phyloP scores from a whole-genome alignment of 2,113 vertebrate genomes.

The Anolis sagrei region DNA sequence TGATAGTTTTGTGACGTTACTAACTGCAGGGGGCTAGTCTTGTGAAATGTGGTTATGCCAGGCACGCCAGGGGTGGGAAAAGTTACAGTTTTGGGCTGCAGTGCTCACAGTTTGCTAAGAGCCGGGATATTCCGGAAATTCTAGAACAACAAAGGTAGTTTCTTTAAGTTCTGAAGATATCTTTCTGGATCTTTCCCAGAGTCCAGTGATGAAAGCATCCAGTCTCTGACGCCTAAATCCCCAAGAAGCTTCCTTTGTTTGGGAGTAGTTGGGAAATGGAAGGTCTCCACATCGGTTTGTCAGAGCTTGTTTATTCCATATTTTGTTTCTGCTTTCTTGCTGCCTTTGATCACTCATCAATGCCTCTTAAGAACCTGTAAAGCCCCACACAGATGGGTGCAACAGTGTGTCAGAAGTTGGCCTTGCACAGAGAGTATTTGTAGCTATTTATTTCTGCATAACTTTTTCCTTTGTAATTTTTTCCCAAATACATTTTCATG shows the following conservation, averaged over 20 bases:
- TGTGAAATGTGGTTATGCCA: no score
- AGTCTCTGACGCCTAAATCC: background rate
- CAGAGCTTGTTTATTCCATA: background rate
- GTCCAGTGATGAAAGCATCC: background rate
- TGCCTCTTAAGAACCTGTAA: background rate
- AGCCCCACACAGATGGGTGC: background rate
- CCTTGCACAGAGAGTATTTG: background rate
- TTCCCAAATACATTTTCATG: background rate
- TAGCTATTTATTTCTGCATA: background rate
- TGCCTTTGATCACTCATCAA: constrained; percentile 15
- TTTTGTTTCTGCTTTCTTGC: background rate
- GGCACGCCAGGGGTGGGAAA: no score
- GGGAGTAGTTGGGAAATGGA: background rate
- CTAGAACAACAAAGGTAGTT: no score
- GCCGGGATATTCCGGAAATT: no score
- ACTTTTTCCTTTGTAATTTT: background rate
- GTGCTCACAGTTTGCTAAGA: no score
- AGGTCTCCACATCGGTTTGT: background rate
- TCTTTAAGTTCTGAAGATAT: no score
- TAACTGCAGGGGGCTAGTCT: background rate
- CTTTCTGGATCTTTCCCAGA: background rate
- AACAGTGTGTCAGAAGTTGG: background rate
- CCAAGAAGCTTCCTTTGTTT: background rate
- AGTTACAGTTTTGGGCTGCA: no score
- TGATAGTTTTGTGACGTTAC: background rate